Base-by-base conservation (phyloP, 2,888 invertebrate genomes). In the Machimus rusticus region DNA sequence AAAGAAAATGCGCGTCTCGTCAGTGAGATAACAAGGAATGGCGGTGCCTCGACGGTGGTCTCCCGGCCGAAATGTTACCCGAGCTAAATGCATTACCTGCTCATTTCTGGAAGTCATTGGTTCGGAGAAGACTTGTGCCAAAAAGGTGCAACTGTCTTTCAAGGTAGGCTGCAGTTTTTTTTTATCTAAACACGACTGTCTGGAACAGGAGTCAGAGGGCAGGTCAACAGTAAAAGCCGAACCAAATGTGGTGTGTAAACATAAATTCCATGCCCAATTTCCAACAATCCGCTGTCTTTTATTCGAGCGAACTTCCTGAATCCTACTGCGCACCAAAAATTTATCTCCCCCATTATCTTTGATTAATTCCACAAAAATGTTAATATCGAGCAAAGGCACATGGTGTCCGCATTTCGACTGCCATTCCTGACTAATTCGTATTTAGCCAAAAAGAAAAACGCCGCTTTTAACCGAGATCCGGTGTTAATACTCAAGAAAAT, bases 361-460 rank as follows among this genome's bases (percentile, higher is more conserved):
- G 88, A 88, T 88, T 88, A 88, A 88, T 88, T 88, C 87, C 87
- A 84, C 81, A 88, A 88, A 88, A 88, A 88, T 88, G 88, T 87
- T 88, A 88, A 88, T 88, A 78, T 66, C 31, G 79, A 79, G 81
- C 77, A 39, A 51, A 76, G 79, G 23, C 74, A 84, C 81, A 86
- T 88, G 79, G 86, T 39, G 77, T 43, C 85, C 74, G 74, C 46
- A 39, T 85, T 85, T 74, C 57, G 46, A 39, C 14, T 57, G 55
- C 6, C 57, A 12, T 66, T 46, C 28, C 39, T 19, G 16, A 46
- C 66, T 82, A 9, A 37, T 57, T 82, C 31, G 85, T 74, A 43
- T 74, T 39, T 43, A 74, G 74, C 28, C 74, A 74, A 34, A 84
- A 31, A 74, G 46, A 74, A 85, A 16, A 85, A 23, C 16, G 14